A percentile compares a stretch with the other conserved stretches of the same genome.
Evolutionary conservation across 2,888 invertebrate species (phyloP).

Genomic region (Cotesia congregata): DNA sequence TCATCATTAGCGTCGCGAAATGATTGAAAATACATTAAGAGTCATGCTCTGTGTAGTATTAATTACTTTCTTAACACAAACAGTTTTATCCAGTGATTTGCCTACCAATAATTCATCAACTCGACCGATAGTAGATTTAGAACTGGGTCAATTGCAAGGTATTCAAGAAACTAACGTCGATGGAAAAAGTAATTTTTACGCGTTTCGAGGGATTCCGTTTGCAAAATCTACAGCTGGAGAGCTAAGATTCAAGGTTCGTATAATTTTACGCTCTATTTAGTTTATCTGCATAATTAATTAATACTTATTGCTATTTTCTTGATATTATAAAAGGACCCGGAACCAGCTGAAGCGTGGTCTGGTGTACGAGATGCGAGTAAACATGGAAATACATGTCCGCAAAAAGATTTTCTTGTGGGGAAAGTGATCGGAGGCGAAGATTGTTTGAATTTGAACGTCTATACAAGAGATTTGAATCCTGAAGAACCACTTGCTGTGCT

Average conservation of each 20-base stretch:
- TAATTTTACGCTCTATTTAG: too few relatives aligned
- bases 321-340: constrained; percentile 55
- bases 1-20: too few relatives aligned
- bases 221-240: not conserved
- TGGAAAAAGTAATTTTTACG: too few relatives aligned
- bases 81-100: not conserved
- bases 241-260: constrained; percentile 31
- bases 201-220: too few relatives aligned
- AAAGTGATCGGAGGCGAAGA: constrained; percentile 48
- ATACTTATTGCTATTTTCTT: too few relatives aligned
- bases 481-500: constrained; percentile 47
- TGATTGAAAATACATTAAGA: too few relatives aligned
- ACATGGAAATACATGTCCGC: constrained; percentile 50
- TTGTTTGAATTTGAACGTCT: constrained; percentile 48
- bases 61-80: too few relatives aligned
- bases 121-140: not conserved
- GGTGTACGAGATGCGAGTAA: constrained; percentile 54
- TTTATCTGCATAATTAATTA: too few relatives aligned
- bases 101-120: not conserved
- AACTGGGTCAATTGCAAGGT: not conserved
- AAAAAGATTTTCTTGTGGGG: constrained; percentile 45
- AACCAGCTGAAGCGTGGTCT: constrained; percentile 55
- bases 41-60: too few relatives aligned
- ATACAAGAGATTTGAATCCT: constrained; percentile 39
- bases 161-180: not conserved